These are phyloP conservation scores for Anorthoa munda DNA, from an alignment of 2,888 invertebrate species.

Conservation along the genomic window DNA sequence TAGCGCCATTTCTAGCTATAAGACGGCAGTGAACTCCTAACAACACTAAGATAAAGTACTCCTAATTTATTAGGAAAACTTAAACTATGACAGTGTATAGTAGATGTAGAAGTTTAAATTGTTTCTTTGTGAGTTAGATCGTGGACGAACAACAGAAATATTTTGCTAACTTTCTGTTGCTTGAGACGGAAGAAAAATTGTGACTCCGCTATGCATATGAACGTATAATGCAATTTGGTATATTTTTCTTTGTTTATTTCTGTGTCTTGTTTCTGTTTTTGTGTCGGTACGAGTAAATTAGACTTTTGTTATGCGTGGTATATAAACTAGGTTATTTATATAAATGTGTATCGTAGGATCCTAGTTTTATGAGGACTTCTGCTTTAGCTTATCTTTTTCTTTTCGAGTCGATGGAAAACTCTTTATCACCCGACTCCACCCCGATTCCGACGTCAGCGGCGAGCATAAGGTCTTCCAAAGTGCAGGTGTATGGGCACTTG, in stretches of 20 bases:
- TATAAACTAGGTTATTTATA: background rate
- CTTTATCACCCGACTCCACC: too few species aligned
- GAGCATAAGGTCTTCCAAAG: too few species aligned
- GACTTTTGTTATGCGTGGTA: background rate
- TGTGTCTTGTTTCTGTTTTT: background rate
- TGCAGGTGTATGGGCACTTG: too few species aligned
- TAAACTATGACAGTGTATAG: constrained; percentile 70
- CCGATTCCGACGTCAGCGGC: too few species aligned
- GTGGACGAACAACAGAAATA: constrained; percentile 40
- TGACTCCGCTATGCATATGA: constrained; percentile 9
- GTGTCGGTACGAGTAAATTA: background rate
- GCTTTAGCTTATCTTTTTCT: background rate
- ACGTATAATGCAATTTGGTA: constrained; percentile 9
- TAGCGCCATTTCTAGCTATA: too few species aligned
- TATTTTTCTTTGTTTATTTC: constrained; percentile 12
- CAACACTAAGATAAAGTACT: constrained; percentile 77
- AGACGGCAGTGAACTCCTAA: constrained; percentile 53
- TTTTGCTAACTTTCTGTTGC: constrained; percentile 44
- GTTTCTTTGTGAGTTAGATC: constrained; percentile 59
- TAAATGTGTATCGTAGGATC: background rate
- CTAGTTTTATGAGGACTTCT: background rate
- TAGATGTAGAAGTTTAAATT: constrained; percentile 66
- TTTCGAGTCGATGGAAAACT: too few species aligned
- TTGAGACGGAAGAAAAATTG: constrained; percentile 32
- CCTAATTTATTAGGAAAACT: constrained; percentile 82